phyloP scores from a whole-genome alignment of 2,797 vertebrate species.

The Alca torda region DNA sequence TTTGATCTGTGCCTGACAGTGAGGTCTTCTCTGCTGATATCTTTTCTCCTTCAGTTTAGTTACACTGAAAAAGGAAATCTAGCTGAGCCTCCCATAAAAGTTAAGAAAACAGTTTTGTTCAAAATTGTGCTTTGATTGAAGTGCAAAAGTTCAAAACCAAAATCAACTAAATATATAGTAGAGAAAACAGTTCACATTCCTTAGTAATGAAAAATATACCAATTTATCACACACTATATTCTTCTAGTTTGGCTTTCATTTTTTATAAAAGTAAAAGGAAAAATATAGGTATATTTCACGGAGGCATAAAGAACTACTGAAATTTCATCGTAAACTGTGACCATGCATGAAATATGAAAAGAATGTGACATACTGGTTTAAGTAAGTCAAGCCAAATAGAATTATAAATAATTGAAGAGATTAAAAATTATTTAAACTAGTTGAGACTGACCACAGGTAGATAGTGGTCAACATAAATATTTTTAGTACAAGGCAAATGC shows the following conservation, averaged over 20 bases:
- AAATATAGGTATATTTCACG: conserved; percentile 49
- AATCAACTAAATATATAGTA: conserved; percentile 55
- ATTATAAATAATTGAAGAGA: background rate
- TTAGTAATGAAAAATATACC: conserved; percentile 66
- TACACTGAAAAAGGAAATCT: conserved; percentile 19
- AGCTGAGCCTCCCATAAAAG: conserved; percentile 45
- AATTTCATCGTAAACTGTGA: background rate
- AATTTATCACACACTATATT: conserved; percentile 61
- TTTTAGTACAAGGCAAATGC: background rate
- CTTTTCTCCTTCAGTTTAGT: conserved; percentile 4
- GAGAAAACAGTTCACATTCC: conserved; percentile 51
- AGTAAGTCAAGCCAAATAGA: background rate
- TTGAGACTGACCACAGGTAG: background rate
- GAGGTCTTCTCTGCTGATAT: conserved; percentile 4
- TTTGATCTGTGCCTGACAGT: background rate
- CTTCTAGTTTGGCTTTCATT: conserved; percentile 55
- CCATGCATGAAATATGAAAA: background rate
- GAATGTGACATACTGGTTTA: background rate
- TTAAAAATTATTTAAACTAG: background rate
- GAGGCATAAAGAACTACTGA: conserved; percentile 4
- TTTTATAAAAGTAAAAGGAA: conserved; percentile 52
- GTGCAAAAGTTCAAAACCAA: conserved; percentile 66
- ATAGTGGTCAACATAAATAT: background rate
- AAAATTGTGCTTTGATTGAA: conserved; percentile 71
- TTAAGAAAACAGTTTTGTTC: conserved; percentile 56